Evolutionary conservation across 2,113 vertebrate genomes (phyloP), one percentile per base, ranked within the genome.

Genomic region (Phylloscopus trochiloides): DNA sequence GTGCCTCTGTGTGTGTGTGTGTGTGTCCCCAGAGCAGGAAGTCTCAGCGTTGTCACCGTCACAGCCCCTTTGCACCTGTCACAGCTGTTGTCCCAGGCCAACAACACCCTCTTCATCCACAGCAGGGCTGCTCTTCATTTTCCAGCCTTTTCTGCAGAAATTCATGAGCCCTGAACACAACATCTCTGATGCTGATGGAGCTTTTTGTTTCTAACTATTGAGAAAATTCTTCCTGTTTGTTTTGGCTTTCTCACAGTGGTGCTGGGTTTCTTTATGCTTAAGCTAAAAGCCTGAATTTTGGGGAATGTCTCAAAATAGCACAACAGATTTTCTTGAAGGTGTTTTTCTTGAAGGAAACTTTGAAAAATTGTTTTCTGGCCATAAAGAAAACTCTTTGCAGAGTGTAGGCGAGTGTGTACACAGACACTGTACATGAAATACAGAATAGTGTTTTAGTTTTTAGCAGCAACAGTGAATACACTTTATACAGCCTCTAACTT

Each of bases 341-440:
- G 58, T 1, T 89, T 18, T 45, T 91, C 66, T 55, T 48, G 42
- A 90, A 91, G 26, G 15, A 90, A 90, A 79, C 38, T 81, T 75
- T 21, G 68, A 66, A 87, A 91, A 92, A 55, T 36, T 85, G 13
- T 66, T 81, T 74, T 76, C 71, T 76, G 55, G 24, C 38, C 62
- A 36, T 70, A 79, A 73, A 93, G 77, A 86, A 96, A 94, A 91
- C 42, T 84, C 80, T 82, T 59, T 12, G 5, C 31, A 43, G 54
- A 62, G 58, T 20, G 59, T 75, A 78, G 57, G 73, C 5, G 1
- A 95, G 28, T 10, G 11, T 65, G 38, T 73, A 47, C 62, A 62
- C 47, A 82, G 67, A 50, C 51, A 11, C 45, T 17, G 42, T 43
- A 47, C 32, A 70, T 42, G 79, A 79, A 82, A 78, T 52, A 85